These are phyloP conservation scores for Bursaphelenchus okinawaensis DNA, from an alignment of 2,888 invertebrate genomes.

Conservation along the genomic window DNA sequence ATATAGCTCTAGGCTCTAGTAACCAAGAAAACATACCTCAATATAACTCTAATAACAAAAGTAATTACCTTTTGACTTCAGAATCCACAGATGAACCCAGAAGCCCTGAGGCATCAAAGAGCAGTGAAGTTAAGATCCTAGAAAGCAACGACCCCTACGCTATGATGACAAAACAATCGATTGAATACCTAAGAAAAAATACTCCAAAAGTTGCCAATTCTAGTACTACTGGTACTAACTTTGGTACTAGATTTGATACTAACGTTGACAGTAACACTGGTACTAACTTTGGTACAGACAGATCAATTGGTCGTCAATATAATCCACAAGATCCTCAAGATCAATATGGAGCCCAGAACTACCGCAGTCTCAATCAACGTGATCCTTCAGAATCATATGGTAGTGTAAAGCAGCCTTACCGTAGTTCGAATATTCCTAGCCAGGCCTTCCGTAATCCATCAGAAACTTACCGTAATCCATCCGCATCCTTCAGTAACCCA, in stretches of 20 bases:
- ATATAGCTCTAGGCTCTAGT: too few species aligned
- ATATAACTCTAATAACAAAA: too few species aligned
- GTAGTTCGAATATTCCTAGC: not conserved
- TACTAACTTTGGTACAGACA: not conserved
- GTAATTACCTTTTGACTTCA: too few species aligned
- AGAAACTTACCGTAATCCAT: not conserved
- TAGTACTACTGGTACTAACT: not conserved
- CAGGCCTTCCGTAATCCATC: not conserved
- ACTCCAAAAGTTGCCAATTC: not conserved
- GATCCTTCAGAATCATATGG: not conserved
- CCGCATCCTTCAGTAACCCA: not conserved
- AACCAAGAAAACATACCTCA: too few species aligned
- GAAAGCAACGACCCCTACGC: not conserved
- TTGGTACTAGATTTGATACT: not conserved
- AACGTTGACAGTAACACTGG: not conserved
- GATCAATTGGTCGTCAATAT: not conserved
- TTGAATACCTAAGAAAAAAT: not conserved
- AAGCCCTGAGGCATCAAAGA: too few species aligned
- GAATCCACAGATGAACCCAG: too few species aligned
- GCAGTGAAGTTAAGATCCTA: not conserved
- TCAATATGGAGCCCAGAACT: not conserved
- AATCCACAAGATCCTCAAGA: not conserved
- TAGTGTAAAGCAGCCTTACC: not conserved
- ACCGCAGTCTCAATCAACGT: too few species aligned
- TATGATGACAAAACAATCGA: not conserved